phyloP scores from a whole-genome alignment of 2,797 vertebrate genomes.

The Cossypha dichroa region DNA sequence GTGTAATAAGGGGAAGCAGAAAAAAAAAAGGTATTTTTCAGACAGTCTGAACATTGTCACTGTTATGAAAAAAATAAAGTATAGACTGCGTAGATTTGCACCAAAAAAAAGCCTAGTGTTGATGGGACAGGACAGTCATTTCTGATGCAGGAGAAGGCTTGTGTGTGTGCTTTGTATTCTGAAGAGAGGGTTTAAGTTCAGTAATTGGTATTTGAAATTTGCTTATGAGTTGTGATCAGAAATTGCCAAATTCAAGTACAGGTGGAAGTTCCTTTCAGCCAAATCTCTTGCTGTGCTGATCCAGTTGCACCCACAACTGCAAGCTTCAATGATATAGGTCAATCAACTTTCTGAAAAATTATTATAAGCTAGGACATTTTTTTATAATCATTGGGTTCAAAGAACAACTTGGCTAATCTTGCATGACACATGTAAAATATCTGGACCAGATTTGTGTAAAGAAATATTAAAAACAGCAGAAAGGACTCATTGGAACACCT shows the following conservation, averaged over 20 bases:
- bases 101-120: background rate
- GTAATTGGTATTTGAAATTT: background rate
- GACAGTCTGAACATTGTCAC: background rate
- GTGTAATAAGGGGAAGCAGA: background rate
- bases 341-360: background rate
- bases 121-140: background rate
- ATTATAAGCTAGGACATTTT: background rate
- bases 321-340: background rate
- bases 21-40: background rate
- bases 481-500: background rate
- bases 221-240: background rate
- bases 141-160: background rate
- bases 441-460: background rate
- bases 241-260: background rate
- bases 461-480: background rate
- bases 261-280: background rate
- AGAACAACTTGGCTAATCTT: background rate
- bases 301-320: background rate
- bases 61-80: background rate
- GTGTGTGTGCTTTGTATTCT: background rate
- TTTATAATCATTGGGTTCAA: background rate
- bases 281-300: background rate
- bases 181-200: background rate
- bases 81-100: background rate
- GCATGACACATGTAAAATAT: background rate